phyloP scores from a whole-genome alignment of 2,797 vertebrate species.

The Chiloscyllium punctatum region DNA sequence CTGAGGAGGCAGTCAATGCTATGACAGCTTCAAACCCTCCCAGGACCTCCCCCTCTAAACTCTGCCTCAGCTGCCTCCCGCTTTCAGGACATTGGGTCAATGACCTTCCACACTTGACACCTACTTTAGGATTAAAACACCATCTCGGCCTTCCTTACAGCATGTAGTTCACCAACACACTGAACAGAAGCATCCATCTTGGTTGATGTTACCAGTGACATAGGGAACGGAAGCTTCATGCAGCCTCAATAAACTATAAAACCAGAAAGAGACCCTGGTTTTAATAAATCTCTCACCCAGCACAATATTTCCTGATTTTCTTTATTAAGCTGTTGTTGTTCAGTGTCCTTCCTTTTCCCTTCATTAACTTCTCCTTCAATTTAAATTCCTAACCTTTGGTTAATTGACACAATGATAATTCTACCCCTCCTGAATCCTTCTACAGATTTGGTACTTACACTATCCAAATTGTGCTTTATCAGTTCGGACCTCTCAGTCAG shows the following conservation, averaged over 20 bases:
- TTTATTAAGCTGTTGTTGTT: too few species aligned
- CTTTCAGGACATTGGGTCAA: not conserved
- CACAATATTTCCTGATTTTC: not conserved
- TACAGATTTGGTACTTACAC: not conserved
- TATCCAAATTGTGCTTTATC: not conserved
- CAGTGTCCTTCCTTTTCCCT: not conserved
- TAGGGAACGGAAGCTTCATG: not conserved
- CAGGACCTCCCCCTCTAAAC: too few species aligned
- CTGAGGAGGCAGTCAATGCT: not conserved
- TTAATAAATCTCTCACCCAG: not conserved
- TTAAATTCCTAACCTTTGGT: not conserved
- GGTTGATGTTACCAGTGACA: not conserved
- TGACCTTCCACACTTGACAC: not conserved
- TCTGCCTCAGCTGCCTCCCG: not conserved
- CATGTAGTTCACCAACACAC: not conserved
- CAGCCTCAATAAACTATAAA: not conserved
- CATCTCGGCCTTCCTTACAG: too few species aligned
- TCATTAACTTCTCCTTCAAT: not conserved
- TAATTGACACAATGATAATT: not conserved
- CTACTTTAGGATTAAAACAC: too few species aligned
- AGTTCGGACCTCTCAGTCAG: not conserved
- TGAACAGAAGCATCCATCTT: not conserved
- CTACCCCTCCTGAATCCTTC: not conserved
- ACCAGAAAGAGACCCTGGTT: not conserved
- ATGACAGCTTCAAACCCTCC: not conserved